Conservation (phyloP, 2,888 invertebrate genomes). For the Antheraea assamensis region DNA sequence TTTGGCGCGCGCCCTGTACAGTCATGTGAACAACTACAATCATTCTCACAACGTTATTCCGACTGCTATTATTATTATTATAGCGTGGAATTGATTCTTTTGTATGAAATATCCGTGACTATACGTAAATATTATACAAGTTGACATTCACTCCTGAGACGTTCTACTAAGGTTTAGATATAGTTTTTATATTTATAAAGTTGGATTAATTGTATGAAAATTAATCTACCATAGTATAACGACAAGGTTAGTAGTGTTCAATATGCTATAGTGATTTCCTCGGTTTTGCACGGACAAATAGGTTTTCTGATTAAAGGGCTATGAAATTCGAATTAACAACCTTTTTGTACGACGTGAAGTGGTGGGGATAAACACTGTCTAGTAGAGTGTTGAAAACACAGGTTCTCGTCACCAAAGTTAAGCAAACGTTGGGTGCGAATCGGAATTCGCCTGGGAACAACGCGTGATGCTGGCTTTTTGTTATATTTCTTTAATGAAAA, state of each 20-base stretch:
- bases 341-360: too few relatives aligned
- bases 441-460: too few relatives aligned
- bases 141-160: constrained; percentile 7
- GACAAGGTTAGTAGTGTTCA: background rate
- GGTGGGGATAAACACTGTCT: too few relatives aligned
- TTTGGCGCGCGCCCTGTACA: too few relatives aligned
- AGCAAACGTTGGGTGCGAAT: too few relatives aligned
- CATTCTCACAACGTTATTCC: background rate
- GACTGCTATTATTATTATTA: background rate
- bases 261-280: background rate
- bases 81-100: background rate
- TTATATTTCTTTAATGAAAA: too few relatives aligned
- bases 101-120: constrained; percentile 4
- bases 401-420: too few relatives aligned
- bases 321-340: too few relatives aligned
- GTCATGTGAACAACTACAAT: too few relatives aligned
- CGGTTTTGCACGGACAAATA: background rate
- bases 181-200: background rate
- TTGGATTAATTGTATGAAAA: background rate
- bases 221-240: background rate
- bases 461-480: too few relatives aligned
- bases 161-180: background rate
- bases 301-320: too few relatives aligned
- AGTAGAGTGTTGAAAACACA: too few relatives aligned
- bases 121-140: background rate